Evolutionary conservation across 2,888 invertebrate genomes (phyloP).

Genomic region (Ormyrus rosae): DNA sequence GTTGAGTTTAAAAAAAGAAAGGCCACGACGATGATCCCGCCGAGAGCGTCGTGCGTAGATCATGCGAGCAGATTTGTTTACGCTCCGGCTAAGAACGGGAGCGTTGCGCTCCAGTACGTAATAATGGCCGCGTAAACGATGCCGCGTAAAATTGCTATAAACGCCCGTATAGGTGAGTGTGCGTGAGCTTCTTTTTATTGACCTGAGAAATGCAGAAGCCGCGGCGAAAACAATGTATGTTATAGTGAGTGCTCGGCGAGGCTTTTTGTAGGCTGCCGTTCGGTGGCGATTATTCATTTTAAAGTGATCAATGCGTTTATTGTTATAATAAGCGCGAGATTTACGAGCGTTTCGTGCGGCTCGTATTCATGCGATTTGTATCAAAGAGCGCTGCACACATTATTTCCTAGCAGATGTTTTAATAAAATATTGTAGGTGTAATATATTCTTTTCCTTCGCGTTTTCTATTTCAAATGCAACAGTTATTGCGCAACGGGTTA

Average conservation of each 20-base stretch:
- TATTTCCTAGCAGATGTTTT: neutral
- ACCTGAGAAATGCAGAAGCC: neutral
- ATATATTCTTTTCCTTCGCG: neutral
- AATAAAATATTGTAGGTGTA: neutral
- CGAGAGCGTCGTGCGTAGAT: neutral
- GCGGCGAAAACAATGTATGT: constrained; percentile 19
- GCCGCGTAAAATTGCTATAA: constrained; percentile 19
- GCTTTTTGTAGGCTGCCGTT: neutral
- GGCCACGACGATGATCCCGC: constrained; percentile 3
- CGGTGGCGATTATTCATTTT: constrained; percentile 25
- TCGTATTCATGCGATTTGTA: neutral
- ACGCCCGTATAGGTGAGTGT: constrained; percentile 2
- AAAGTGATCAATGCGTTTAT: neutral
- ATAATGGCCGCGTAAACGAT: constrained; percentile 6
- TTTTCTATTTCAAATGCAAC: neutral
- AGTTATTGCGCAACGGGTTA: neutral
- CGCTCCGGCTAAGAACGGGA: constrained; percentile 5
- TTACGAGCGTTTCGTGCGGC: constrained; percentile 20
- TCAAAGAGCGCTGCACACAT: neutral
- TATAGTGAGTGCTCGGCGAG: neutral
- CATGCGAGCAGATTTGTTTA: constrained; percentile 29
- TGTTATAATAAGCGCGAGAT: neutral
- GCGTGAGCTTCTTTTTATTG: neutral
- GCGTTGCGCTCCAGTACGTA: neutral
- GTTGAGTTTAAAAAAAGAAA: constrained; percentile 44